Evolutionary conservation across 1,140 invertebrate species (phyloP).

Genomic region (Drosophila pruinosa): DNA sequence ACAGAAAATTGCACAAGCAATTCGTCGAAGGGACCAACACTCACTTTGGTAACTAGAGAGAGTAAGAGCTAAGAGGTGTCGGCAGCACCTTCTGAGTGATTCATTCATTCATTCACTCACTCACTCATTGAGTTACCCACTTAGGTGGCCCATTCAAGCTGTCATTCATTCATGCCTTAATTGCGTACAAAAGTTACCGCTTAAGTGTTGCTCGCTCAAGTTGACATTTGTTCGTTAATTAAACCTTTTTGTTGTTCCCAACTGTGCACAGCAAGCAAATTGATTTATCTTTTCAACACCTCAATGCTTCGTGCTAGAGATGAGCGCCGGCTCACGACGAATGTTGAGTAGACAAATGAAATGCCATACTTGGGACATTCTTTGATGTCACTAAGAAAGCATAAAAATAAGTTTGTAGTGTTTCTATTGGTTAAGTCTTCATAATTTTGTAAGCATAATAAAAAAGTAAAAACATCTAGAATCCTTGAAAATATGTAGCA

Average conservation of each 20-base stretch:
- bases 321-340: background rate
- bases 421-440: too few relatives aligned
- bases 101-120: conserved; percentile 13
- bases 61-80: too few relatives aligned
- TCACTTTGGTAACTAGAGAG: background rate
- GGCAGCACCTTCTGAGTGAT: conserved; percentile 8
- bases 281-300: conserved; percentile 79
- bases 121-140: conserved; percentile 30
- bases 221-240: conserved; percentile 81
- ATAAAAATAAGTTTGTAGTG: too few relatives aligned
- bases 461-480: too few relatives aligned
- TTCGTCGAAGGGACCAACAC: conserved; percentile 19
- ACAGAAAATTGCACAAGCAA: conserved; percentile 33
- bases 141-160: conserved; percentile 71
- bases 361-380: too few relatives aligned
- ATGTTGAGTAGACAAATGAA: background rate
- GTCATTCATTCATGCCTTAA: conserved; percentile 75
- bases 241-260: conserved; percentile 77
- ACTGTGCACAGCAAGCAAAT: conserved; percentile 78
- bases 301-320: conserved; percentile 42
- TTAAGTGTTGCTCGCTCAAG: conserved; percentile 63
- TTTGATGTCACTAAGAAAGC: too few relatives aligned
- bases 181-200: conserved; percentile 75
- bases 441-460: too few relatives aligned
- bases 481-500: too few relatives aligned